Conservation (phyloP, 2,888 invertebrate species). For the Cabera pusaria region DNA sequence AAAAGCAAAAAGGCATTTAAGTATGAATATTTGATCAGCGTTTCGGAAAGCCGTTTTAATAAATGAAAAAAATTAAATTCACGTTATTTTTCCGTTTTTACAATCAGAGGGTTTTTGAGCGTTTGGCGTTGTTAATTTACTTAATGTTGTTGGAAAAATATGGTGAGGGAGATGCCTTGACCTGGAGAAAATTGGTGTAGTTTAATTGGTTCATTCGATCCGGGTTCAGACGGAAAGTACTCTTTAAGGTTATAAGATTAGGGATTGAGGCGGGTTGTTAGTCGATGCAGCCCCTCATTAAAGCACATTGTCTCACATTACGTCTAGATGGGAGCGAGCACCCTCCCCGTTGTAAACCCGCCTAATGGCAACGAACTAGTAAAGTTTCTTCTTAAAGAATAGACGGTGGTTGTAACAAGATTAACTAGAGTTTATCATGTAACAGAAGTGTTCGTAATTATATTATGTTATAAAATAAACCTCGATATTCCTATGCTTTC, state of each 20-base stretch:
- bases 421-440: too few species aligned
- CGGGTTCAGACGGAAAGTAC: constrained; percentile 38
- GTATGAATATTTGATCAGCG: constrained; percentile 25
- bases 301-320: constrained; percentile 44
- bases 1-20: constrained; percentile 26
- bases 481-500: too few species aligned
- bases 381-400: constrained; percentile 4
- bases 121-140: constrained; percentile 10
- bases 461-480: too few species aligned
- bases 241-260: constrained; percentile 45
- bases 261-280: constrained; percentile 27
- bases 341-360: constrained; percentile 19
- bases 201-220: constrained; percentile 29
- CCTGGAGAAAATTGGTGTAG: constrained; percentile 17
- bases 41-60: constrained; percentile 16
- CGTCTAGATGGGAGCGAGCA: constrained; percentile 34
- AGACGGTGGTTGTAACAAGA: neutral
- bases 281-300: constrained; percentile 41
- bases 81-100: constrained; percentile 11
- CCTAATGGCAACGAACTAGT: constrained; percentile 8
- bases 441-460: too few species aligned
- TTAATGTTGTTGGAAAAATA: constrained; percentile 13
- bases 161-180: constrained; percentile 15
- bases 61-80: constrained; percentile 15
- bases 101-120: constrained; percentile 7